Base-by-base conservation (phyloP, 2,888 invertebrate genomes). In the Lithophane ornitopus region DNA sequence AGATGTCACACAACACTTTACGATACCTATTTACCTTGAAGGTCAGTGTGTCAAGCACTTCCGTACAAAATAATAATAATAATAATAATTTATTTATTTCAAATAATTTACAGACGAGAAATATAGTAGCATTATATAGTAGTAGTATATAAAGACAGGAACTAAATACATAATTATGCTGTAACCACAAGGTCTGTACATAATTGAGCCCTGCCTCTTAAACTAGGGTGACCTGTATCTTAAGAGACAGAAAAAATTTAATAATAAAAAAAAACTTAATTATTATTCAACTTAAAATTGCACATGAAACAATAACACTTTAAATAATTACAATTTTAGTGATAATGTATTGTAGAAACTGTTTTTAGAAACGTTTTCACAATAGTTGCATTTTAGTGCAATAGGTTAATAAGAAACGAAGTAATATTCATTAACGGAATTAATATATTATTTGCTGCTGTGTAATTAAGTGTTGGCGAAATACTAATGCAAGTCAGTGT, bases 371-470 rank as follows among this genome's bases (percentile, higher is more conserved):
- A 4, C 26, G 65, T 63, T 82, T 80, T 28, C 65, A 34, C 71
- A 80, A 80, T 69, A n/a, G 39, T 62, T 76, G 41, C 34, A 39
- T 44, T 58, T 52, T 65, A 65, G 49, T 75, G 80, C 71, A 69
- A 80, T 46, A 79, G 62, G 74, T 79, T 70, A 78, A 34, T 41
- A 46, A 39, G 28, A 80, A 80, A 58, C 28, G 65, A 69, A 67
- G 58, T 41, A 46, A 75, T 71, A 69, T 52, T 58, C 34, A 80
- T 80, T 58, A 81, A 46, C 22, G 14, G 14, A 80, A 84, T 80
- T 16, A 74, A 49, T 65, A 49, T 65, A 71, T 68, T 77, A 78
- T 59, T 54, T 49, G 19, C 34, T 28, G 54, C 41, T 76, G 39
- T 34, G 6, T 63, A 67, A 69, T 70, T 74, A 59, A 19, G 34